phyloP scores from a whole-genome alignment of 2,888 invertebrate genomes.

The Tetrapedia diversipes region DNA sequence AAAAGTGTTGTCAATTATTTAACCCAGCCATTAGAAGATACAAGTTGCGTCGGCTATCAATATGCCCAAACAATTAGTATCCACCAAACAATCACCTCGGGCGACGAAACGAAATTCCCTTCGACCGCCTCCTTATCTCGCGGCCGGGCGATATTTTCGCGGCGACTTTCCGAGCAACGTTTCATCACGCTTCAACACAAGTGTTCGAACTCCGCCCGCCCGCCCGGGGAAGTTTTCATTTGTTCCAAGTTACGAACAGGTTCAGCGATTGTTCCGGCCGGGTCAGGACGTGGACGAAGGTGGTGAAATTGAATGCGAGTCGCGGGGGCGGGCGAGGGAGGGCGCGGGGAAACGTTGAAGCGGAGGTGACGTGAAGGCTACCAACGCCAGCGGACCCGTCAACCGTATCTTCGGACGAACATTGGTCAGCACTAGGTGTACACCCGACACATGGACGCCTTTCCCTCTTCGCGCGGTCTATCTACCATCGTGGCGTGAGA shows the following conservation, averaged over 20 bases:
- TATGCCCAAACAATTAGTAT: too few species aligned
- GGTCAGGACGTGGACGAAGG: conserved; percentile 69
- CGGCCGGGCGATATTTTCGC: conserved; percentile 12
- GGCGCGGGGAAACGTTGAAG: conserved; percentile 68
- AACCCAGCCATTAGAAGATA: too few species aligned
- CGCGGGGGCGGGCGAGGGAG: conserved; percentile 59
- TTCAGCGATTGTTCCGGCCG: conserved; percentile 67
- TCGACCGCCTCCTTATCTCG: conserved; percentile 2
- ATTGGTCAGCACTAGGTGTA: conserved; percentile 77
- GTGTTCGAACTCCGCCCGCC: conserved; percentile 68
- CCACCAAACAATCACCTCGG: too few species aligned
- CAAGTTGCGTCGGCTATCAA: too few species aligned
- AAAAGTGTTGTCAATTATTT: too few species aligned
- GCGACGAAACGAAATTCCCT: background rate
- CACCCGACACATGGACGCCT: conserved; percentile 66
- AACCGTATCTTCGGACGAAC: conserved; percentile 81
- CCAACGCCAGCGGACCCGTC: conserved; percentile 73
- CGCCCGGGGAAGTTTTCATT: conserved; percentile 67
- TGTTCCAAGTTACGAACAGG: conserved; percentile 70
- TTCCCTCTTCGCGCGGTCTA: conserved; percentile 69
- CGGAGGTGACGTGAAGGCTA: conserved; percentile 69
- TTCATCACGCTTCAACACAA: conserved; percentile 47
- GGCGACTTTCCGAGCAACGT: conserved; percentile 26
- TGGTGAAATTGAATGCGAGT: conserved; percentile 76
- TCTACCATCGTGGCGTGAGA: conserved; percentile 65